These are phyloP conservation scores for Anguilla rostrata DNA, from an alignment of 2,113 vertebrate genomes.

Conservation along the genomic window DNA sequence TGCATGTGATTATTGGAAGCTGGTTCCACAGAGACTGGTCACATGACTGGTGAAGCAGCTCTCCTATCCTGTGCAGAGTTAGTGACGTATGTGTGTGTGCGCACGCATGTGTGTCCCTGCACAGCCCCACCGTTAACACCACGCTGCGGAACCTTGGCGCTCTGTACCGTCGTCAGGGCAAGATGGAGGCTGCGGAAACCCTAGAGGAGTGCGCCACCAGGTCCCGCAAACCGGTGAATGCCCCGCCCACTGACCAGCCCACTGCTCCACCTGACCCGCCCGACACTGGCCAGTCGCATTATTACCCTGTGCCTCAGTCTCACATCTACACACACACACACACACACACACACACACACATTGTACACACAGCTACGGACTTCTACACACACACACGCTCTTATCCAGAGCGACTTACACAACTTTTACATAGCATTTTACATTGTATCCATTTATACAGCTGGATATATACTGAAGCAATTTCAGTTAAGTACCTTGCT, in stretches of 20 bases:
- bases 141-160: slow-evolving; percentile 88
- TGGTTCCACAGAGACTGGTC: not conserved
- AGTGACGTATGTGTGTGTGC: not conserved
- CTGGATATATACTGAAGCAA: no score
- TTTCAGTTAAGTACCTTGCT: no score
- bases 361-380: no score
- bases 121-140: slow-evolving; percentile 77
- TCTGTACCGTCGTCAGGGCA: slow-evolving; percentile 87
- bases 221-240: slow-evolving; percentile 85
- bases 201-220: slow-evolving; percentile 86
- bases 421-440: no score
- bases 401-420: no score
- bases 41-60: not conserved
- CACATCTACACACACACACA: not conserved
- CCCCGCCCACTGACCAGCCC: not conserved
- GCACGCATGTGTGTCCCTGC: not conserved
- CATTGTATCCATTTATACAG: no score
- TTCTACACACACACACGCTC: not conserved
- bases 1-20: not conserved
- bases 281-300: not conserved
- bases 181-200: slow-evolving; percentile 89
- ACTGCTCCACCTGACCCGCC: not conserved
- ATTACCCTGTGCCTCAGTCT: not conserved
- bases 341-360: not conserved
- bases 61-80: not conserved